phyloP scores from a whole-genome alignment of 2,113 vertebrate species.

The Chaetura pelagica region DNA sequence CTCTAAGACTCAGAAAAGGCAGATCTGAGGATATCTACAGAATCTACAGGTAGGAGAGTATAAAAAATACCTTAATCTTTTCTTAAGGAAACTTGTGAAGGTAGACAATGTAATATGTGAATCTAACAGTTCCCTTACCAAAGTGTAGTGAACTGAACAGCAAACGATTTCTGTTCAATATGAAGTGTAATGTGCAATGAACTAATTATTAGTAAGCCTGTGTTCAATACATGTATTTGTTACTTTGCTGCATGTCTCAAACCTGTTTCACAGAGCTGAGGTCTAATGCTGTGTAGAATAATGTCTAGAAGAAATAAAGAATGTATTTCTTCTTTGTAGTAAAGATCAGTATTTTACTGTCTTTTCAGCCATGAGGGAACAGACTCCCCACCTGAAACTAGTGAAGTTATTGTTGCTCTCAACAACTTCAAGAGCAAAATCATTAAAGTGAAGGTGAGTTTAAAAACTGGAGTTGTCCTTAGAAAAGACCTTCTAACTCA shows the following conservation, averaged over 20 bases:
- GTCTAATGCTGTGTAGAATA: background rate
- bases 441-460: constrained; percentile 95
- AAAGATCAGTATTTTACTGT: background rate
- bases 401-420: constrained; percentile 89
- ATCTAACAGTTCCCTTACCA: background rate
- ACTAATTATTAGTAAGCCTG: background rate
- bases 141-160: background rate
- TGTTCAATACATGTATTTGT: background rate
- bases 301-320: background rate
- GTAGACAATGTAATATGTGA: background rate
- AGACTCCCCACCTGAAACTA: constrained; percentile 90
- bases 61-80: background rate
- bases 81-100: background rate
- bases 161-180: background rate
- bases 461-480: background rate
- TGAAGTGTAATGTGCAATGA: background rate
- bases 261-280: background rate
- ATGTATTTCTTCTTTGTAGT: background rate
- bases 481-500: background rate
- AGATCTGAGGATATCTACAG: constrained; percentile 98
- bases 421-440: constrained; percentile 97
- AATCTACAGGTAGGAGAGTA: constrained; percentile 89
- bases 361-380: constrained; percentile 91
- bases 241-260: background rate
- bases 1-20: constrained; percentile 91